Conservation (phyloP, 2,797 vertebrate species). For the Enteromius fasciolatus region DNA sequence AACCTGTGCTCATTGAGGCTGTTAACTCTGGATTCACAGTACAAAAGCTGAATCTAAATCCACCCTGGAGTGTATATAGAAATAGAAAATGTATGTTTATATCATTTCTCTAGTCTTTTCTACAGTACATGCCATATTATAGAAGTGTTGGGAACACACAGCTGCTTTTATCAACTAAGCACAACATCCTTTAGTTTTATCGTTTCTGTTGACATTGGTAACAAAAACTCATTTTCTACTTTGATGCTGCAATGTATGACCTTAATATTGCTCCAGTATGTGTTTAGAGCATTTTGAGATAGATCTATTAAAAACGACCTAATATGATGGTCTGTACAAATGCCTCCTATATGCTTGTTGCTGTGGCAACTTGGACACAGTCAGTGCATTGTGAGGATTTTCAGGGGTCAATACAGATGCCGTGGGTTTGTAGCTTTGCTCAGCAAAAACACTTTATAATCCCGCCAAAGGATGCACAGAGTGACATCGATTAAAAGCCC, state of each 20-base stretch:
- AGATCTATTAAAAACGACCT: constrained; percentile 55
- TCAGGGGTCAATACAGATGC: constrained; percentile 47
- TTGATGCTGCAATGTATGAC: constrained; percentile 49
- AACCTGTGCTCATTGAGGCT: constrained; percentile 18
- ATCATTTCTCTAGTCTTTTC: background rate
- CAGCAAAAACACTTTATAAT: constrained; percentile 45
- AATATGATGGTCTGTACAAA: constrained; percentile 47
- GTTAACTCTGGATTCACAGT: background rate
- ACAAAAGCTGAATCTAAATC: constrained; percentile 2
- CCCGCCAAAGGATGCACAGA: constrained; percentile 26
- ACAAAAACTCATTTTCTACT: constrained; percentile 32
- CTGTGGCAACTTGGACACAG: constrained; percentile 52
- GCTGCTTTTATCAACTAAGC: constrained; percentile 27
- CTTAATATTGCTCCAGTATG: constrained; percentile 55
- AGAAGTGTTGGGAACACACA: background rate
- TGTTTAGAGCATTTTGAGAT: constrained; percentile 49
- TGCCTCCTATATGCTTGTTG: constrained; percentile 49
- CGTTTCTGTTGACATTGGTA: constrained; percentile 8
- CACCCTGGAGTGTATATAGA: background rate
- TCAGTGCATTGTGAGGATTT: constrained; percentile 47
- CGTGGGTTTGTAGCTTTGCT: constrained; percentile 15
- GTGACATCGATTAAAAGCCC: constrained; percentile 39
- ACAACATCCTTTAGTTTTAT: constrained; percentile 21
- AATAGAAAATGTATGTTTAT: too few species aligned
- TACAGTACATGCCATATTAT: background rate